Evolutionary conservation across 2,888 invertebrate species (phyloP).

Genomic region (Limnephilus marmoratus): DNA sequence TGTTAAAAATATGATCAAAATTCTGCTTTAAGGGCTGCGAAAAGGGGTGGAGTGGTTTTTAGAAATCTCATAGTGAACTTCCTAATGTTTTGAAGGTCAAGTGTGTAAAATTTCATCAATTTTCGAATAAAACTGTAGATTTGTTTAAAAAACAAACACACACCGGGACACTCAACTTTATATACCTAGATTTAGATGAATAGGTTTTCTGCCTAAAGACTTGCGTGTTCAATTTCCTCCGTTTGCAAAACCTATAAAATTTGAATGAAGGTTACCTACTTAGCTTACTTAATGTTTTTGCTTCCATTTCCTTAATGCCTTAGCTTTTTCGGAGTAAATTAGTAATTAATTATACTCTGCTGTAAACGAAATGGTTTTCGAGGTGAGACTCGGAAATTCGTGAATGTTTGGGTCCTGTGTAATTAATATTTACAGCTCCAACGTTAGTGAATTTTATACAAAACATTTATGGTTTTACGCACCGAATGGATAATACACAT

Average conservation of each 20-base stretch:
- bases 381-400: neutral
- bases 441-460: neutral
- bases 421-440: neutral
- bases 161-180: too few species aligned
- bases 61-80: too few species aligned
- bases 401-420: neutral
- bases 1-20: too few species aligned
- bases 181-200: too few species aligned
- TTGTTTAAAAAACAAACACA: too few species aligned
- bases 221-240: neutral
- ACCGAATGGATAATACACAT: too few species aligned
- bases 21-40: too few species aligned
- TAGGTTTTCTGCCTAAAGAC: neutral
- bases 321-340: neutral
- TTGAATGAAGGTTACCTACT: neutral
- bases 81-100: too few species aligned
- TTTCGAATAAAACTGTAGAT: too few species aligned
- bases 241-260: neutral
- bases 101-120: too few species aligned
- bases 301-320: neutral
- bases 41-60: too few species aligned
- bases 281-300: neutral
- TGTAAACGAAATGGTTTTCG: neutral
- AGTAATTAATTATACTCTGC: neutral
- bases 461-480: too few species aligned